Percentiles rank a stretch among this genome's conserved stretches.
Conservation (phyloP, 2,797 vertebrate species). For the Adelosebastes latens region DNA sequence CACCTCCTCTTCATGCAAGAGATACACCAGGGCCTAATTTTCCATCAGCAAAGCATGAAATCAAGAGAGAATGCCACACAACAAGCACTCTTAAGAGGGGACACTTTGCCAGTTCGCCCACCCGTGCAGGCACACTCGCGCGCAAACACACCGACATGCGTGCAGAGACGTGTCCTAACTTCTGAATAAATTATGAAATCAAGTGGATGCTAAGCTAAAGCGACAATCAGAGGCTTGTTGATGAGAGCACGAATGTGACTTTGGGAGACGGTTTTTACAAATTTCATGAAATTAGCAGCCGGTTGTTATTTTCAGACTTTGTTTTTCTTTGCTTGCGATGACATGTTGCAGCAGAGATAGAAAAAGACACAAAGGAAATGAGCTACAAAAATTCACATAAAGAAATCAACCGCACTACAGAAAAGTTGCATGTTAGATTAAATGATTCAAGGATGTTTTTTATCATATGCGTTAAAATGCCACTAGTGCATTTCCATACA, state of each 20-base stretch:
- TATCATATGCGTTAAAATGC: neutral
- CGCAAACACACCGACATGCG: constrained; percentile 24
- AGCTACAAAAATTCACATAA: neutral
- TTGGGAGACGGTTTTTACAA: constrained; percentile 31
- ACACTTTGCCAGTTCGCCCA: constrained; percentile 75
- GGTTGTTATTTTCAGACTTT: constrained; percentile 8
- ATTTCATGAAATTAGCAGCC: constrained; percentile 25
- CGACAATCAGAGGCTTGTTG: constrained; percentile 71
- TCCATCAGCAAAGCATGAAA: constrained; percentile 99
- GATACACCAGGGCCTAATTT: constrained; percentile 95
- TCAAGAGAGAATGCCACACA: constrained; percentile 93
- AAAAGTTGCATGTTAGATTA: neutral
- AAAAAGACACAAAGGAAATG: neutral
- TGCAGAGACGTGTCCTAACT: constrained; percentile 61
- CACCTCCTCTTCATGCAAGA: constrained; percentile 90
- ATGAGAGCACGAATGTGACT: constrained; percentile 64
- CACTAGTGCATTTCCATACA: neutral
- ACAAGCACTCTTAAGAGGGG: constrained; percentile 90
- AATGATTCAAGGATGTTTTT: constrained; percentile 1
- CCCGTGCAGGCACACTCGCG: constrained; percentile 9
- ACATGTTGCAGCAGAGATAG: neutral
- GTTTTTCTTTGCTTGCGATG: neutral
- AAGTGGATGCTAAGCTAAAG: constrained; percentile 72
- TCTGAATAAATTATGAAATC: constrained; percentile 89
- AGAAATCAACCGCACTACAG: neutral